These are phyloP conservation scores for Iphiclides podalirius DNA, from an alignment of 2,888 invertebrate genomes.

Conservation along the genomic window DNA sequence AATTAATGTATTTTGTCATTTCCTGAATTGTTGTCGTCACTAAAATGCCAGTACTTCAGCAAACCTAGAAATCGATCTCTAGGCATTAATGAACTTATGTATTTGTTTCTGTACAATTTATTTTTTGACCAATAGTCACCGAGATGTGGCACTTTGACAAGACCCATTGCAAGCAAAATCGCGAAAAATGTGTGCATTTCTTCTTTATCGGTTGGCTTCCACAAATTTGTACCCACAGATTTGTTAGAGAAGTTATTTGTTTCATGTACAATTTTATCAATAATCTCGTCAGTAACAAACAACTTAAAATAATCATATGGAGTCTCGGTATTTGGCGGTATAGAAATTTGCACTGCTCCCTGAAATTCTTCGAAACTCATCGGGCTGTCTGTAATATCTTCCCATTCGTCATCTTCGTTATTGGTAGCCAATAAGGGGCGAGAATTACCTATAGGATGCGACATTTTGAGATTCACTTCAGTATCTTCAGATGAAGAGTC, in stretches of 20 bases:
- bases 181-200: slow-evolving; percentile 1
- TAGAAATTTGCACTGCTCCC: slow-evolving; percentile 5
- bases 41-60: slow-evolving; percentile 29
- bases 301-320: slow-evolving; percentile 11
- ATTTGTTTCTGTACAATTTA: slow-evolving; percentile 7
- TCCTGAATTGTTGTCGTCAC: slow-evolving; percentile 4
- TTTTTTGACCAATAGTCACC: slow-evolving; percentile 6
- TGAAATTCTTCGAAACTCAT: slow-evolving; percentile 11
- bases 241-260: slow-evolving; percentile 5
- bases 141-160: not conserved
- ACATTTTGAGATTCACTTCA: slow-evolving; percentile 2
- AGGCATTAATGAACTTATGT: slow-evolving; percentile 22
- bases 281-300: slow-evolving; percentile 16
- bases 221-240: too few relatives aligned
- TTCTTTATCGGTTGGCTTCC: slow-evolving; percentile 1
- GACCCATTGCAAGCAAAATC: slow-evolving; percentile 1
- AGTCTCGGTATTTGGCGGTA: slow-evolving; percentile 12
- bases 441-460: too few relatives aligned
- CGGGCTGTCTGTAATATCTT: slow-evolving; percentile 2
- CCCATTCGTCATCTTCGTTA: slow-evolving; percentile 2
- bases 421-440: too few relatives aligned
- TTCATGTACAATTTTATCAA: slow-evolving; percentile 12
- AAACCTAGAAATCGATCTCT: slow-evolving; percentile 28
- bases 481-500: slow-evolving; percentile 8
- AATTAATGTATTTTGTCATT: not conserved